phyloP scores from a whole-genome alignment of 2,113 vertebrate genomes.

The Laticauda laticaudata region DNA sequence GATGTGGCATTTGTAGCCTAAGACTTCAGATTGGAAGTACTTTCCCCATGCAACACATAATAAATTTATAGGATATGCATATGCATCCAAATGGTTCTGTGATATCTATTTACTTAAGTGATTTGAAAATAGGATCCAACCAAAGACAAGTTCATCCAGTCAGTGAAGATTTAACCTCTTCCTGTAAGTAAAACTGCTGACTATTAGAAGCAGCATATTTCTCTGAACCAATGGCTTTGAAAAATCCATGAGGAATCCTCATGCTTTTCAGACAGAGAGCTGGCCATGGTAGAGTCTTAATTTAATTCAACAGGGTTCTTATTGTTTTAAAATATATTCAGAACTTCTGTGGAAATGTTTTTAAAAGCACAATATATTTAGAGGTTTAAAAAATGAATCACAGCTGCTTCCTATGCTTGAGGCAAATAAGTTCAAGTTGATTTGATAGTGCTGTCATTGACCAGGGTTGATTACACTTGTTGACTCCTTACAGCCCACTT shows the following conservation, averaged over 20 bases:
- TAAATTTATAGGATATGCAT: not conserved
- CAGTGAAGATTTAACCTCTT: not conserved
- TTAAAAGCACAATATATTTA: not conserved
- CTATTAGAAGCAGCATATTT: not conserved
- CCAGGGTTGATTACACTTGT: not conserved
- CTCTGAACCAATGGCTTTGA: not conserved
- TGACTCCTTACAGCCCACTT: not conserved
- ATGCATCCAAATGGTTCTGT: not conserved
- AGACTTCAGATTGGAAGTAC: not conserved
- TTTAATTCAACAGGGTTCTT: not conserved
- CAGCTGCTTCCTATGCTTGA: not conserved
- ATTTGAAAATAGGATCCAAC: not conserved
- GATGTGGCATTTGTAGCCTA: not conserved
- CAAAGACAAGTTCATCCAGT: not conserved
- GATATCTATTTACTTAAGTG: not conserved
- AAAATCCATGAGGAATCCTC: not conserved
- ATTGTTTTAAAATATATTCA: not conserved
- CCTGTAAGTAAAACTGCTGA: not conserved
- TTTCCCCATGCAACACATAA: not conserved
- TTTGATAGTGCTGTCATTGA: not conserved
- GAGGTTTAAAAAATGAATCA: not conserved
- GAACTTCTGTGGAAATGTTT: not conserved
- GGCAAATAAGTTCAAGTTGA: not conserved
- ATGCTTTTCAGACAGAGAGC: not conserved
- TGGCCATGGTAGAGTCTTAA: not conserved